Base-by-base conservation (phyloP, 2,888 invertebrate species). In the Conistra vaccinii region DNA sequence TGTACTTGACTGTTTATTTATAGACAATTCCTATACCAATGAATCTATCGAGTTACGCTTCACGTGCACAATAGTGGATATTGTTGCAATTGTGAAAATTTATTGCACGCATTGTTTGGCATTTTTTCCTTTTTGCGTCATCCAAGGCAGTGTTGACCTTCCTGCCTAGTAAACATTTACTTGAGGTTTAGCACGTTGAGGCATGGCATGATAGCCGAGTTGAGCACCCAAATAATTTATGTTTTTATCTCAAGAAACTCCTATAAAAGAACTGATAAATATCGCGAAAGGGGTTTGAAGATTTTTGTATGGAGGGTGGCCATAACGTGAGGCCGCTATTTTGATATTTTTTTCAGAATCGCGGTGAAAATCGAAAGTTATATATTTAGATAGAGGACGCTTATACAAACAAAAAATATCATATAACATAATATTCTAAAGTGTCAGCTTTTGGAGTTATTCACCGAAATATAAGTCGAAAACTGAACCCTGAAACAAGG, bases 81-180 rank as follows among this genome's bases (percentile, higher is more conserved):
- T 65, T 67, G 35, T 71, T 62, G 76, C 68, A 76, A 69, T 76
- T 66, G 69, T 66, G 69, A 61, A 76, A 76, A 60, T 62, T 55
- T 63, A 60, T 60, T 60, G 48, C 58, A 55, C 20, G 76, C 66
- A 55, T 81, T 81, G 81, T 85, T 60, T 66, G 29, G 29, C 20
- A 12, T 62, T 69, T 75, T 79, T 82, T 83, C 73, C 63, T 69
- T 85, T 76, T 51, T 45, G 73, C 85, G 63, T 85, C 77, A 83
- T 45, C 23, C 63, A 68, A 73, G 67, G 69, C 23, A 55, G 14
- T 76, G 82, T 63, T 76, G 69, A 72, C 76, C 61, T 69, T 71
- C 51, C 69, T 42, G 69, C 20, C 5, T 45, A 26, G 69, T 67
- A 62, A 85, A 70, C 67, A 81, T 81, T 85, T 85, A 76, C 58